phyloP scores from a whole-genome alignment of 2,888 invertebrate genomes.

The Diachrysia chrysitis region DNA sequence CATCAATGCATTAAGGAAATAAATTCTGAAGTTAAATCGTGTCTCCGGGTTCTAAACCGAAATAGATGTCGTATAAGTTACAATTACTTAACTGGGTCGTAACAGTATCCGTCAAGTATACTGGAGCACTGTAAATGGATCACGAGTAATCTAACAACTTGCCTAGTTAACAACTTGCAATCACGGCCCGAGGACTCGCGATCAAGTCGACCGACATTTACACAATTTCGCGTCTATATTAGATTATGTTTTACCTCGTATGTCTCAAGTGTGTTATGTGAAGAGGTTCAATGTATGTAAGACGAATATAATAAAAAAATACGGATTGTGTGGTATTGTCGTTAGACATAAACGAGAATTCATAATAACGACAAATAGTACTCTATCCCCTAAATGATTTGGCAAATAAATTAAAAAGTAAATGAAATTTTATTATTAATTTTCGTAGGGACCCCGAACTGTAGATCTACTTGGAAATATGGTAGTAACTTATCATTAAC shows the following conservation, averaged over 20 bases:
- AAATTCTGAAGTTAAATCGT: slow-evolving; percentile 26
- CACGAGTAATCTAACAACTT: slow-evolving; percentile 60
- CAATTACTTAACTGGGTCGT: slow-evolving; percentile 59
- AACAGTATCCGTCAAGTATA: slow-evolving; percentile 58
- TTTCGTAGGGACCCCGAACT: too few relatives aligned
- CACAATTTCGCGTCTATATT: slow-evolving; percentile 43
- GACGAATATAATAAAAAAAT: too few relatives aligned
- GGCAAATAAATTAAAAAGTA: too few relatives aligned
- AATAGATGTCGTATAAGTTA: slow-evolving; percentile 53
- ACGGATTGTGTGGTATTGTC: too few relatives aligned
- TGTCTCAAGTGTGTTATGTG: not conserved
- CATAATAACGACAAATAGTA: too few relatives aligned
- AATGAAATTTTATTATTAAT: too few relatives aligned
- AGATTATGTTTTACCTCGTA: slow-evolving; percentile 30
- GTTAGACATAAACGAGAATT: too few relatives aligned
- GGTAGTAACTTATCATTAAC: not conserved
- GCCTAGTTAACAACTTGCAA: slow-evolving; percentile 65
- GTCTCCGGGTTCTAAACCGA: slow-evolving; percentile 41
- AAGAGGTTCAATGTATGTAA: not conserved
- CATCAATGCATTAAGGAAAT: slow-evolving; percentile 8
- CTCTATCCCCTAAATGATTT: too few relatives aligned
- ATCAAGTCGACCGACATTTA: slow-evolving; percentile 50
- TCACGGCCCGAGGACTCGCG: slow-evolving; percentile 57
- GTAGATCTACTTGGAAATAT: too few relatives aligned
- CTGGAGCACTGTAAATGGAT: slow-evolving; percentile 59